Percentiles rank a stretch among this genome's conserved stretches.
Evolutionary conservation across 1,140 invertebrate species (phyloP).

Genomic region (Dendrolimus kikuchii): DNA sequence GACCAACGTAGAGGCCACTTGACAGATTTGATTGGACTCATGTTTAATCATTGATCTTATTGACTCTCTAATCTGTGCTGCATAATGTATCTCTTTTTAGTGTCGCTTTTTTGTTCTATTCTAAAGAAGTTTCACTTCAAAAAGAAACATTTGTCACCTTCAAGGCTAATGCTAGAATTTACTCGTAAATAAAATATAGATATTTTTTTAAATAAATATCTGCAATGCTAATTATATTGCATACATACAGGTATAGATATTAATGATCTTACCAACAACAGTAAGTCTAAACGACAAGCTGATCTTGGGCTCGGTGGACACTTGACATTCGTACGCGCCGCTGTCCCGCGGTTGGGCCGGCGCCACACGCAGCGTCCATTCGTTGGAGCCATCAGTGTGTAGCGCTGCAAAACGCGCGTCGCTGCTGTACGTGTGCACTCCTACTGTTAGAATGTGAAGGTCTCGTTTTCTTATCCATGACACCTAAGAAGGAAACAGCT

Average conservation of each 20-base stretch:
- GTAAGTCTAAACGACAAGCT: conserved; percentile 85
- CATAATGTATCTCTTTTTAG: too few species aligned
- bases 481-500: conserved; percentile 67
- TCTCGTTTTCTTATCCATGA: conserved; percentile 84
- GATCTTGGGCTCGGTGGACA: conserved; percentile 90
- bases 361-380: conserved; percentile 88
- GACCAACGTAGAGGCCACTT: too few species aligned
- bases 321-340: conserved; percentile 88
- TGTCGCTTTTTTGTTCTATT: too few species aligned
- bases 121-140: too few species aligned
- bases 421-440: conserved; percentile 82
- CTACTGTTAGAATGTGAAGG: conserved; percentile 82
- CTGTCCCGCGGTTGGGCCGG: conserved; percentile 85
- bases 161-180: too few species aligned
- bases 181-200: too few species aligned
- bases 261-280: conserved; percentile 82
- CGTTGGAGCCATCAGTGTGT: conserved; percentile 88
- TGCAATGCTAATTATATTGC: too few species aligned
- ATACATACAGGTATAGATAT: neutral
- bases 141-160: too few species aligned
- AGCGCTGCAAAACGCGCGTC: conserved; percentile 84
- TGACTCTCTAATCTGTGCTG: too few species aligned
- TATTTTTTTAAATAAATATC: too few species aligned
- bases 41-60: too few species aligned
- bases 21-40: too few species aligned